phyloP scores from a whole-genome alignment of 2,888 invertebrate species.

The Chromoteleia sp. region DNA sequence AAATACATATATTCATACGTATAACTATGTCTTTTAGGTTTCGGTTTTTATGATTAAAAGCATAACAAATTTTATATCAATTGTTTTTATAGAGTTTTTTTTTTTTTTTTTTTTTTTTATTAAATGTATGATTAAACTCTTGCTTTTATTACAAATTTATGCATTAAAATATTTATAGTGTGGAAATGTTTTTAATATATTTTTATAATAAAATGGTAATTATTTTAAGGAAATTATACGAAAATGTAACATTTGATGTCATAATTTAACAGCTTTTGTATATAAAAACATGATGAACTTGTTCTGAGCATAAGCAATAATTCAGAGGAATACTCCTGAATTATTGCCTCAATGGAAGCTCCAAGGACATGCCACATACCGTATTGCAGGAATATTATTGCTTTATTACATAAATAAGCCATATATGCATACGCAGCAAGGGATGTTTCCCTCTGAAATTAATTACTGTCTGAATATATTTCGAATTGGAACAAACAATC shows the following conservation, averaged over 20 bases:
- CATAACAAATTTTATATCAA: neutral
- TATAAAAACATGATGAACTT: neutral
- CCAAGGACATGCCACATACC: constrained; percentile 8
- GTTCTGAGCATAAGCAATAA: constrained; percentile 4
- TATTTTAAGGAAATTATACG: too few species aligned
- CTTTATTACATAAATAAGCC: constrained; percentile 31
- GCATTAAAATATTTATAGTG: too few species aligned
- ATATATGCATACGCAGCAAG: constrained; percentile 11
- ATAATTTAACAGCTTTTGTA: too few species aligned
- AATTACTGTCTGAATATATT: constrained; percentile 15
- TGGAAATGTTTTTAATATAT: too few species aligned
- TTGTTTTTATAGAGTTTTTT: too few species aligned
- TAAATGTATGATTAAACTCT: too few species aligned
- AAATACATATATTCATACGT: constrained; percentile 13
- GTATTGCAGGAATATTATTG: constrained; percentile 25
- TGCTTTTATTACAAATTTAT: too few species aligned
- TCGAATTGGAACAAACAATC: neutral
- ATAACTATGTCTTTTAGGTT: neutral
- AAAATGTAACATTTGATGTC: too few species aligned
- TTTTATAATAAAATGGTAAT: too few species aligned
- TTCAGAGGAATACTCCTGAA: constrained; percentile 15
- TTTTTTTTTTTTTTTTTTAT: too few species aligned
- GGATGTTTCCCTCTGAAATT: constrained; percentile 2
- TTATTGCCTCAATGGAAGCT: constrained; percentile 20
- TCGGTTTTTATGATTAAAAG: neutral